Percentiles rank a stretch among this genome's conserved stretches.
Conservation (phyloP, 2,888 invertebrate genomes). For the Nymphalis polychloros region DNA sequence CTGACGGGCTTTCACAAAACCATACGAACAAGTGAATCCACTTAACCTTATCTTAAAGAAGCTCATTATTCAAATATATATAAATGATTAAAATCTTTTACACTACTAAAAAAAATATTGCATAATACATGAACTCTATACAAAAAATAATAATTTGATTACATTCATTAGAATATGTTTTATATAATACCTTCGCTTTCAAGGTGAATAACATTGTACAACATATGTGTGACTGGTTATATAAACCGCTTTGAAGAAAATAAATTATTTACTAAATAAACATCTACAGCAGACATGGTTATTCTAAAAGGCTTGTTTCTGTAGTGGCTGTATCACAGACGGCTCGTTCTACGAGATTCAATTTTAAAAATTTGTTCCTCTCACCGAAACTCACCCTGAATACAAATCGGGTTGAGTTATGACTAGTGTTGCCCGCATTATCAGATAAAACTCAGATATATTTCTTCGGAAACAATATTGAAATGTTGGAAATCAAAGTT, state of each 20-base stretch:
- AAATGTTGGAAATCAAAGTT: constrained; percentile 1
- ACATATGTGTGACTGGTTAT: too few relatives aligned
- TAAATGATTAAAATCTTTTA: too few relatives aligned
- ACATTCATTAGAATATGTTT: too few relatives aligned
- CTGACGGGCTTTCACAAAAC: too few relatives aligned
- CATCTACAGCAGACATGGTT: constrained; percentile 27
- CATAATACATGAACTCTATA: too few relatives aligned
- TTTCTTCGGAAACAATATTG: constrained; percentile 12
- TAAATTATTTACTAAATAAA: constrained; percentile 1
- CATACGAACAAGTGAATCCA: too few relatives aligned
- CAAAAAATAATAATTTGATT: too few relatives aligned
- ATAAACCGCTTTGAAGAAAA: background rate
- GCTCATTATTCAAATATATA: too few relatives aligned
- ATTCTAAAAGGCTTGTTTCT: constrained; percentile 41
- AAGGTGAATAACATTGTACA: too few relatives aligned
- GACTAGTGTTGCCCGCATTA: constrained; percentile 55
- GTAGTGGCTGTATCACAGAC: constrained; percentile 56
- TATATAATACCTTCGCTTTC: too few relatives aligned
- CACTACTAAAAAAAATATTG: too few relatives aligned
- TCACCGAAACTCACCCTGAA: constrained; percentile 61
- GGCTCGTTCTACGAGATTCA: constrained; percentile 67
- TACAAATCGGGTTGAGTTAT: constrained; percentile 67
- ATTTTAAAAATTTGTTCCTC: constrained; percentile 77
- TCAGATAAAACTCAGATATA: constrained; percentile 17
- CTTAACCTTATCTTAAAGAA: too few relatives aligned